Evolutionary conservation across 2,888 invertebrate species (phyloP).

Genomic region (Mactromeris polynyma): DNA sequence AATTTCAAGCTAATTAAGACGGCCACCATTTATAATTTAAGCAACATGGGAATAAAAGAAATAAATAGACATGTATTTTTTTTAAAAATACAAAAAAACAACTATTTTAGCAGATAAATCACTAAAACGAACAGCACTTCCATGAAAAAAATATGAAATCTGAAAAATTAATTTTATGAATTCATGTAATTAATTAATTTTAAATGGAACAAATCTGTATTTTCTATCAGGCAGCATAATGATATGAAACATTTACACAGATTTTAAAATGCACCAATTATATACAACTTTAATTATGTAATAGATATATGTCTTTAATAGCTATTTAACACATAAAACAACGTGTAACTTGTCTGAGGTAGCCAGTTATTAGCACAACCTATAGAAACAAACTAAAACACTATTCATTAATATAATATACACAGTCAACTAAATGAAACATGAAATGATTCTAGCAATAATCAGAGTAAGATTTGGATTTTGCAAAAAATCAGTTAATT

Average conservation of each 20-base stretch:
- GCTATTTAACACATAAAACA: constrained; percentile 2
- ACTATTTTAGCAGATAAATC: background rate
- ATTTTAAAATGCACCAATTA: background rate
- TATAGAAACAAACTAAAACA: background rate
- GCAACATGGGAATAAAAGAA: background rate
- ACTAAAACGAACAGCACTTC: background rate
- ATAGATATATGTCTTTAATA: background rate
- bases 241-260: background rate
- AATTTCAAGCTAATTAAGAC: no score
- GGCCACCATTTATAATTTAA: background rate
- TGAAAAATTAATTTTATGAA: background rate
- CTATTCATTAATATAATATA: no score
- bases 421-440: no score
- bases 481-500: no score
- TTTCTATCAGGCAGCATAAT: background rate
- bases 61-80: background rate
- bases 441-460: no score
- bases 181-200: no score
- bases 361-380: background rate
- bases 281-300: background rate
- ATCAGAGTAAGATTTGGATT: no score
- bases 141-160: background rate
- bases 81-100: background rate
- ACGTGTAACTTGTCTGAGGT: background rate
- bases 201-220: no score